Evolutionary conservation across 2,797 vertebrate genomes (phyloP).

Genomic region (Pygocentrus nattereri): DNA sequence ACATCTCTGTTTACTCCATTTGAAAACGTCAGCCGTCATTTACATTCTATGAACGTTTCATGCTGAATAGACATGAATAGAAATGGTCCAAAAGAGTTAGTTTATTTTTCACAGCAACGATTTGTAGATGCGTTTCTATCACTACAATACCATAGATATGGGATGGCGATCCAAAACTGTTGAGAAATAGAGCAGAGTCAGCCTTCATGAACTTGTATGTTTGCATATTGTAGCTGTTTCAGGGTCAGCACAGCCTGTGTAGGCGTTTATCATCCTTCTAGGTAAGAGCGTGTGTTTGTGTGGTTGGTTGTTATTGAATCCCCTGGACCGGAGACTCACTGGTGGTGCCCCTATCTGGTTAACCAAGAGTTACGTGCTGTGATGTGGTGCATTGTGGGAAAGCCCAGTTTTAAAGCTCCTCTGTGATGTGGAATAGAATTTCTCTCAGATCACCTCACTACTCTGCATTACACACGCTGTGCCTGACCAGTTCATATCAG

Average conservation of each 20-base stretch:
- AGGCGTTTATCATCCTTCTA: slow-evolving; percentile 5
- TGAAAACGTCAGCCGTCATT: too few species aligned
- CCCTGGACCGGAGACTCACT: slow-evolving; percentile 21
- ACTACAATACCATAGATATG: not conserved
- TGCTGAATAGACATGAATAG: too few species aligned
- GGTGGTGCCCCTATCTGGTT: slow-evolving; percentile 42
- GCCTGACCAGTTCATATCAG: slow-evolving; percentile 19
- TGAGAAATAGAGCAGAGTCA: not conserved
- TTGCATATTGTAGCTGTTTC: not conserved
- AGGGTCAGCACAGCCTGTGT: not conserved
- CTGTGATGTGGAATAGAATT: slow-evolving; percentile 37
- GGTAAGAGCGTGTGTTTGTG: slow-evolving; percentile 19
- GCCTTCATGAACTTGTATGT: not conserved
- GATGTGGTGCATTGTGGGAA: slow-evolving; percentile 55
- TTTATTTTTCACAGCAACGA: not conserved
- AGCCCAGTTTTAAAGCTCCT: slow-evolving; percentile 17
- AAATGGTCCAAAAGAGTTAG: too few species aligned
- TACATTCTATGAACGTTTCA: too few species aligned
- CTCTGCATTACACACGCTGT: not conserved
- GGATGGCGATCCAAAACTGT: not conserved
- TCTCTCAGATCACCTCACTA: slow-evolving; percentile 19
- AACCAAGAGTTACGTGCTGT: slow-evolving; percentile 29
- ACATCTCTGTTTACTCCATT: too few species aligned
- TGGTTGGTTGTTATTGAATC: slow-evolving; percentile 21
- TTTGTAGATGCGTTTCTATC: not conserved